Evolutionary conservation across 1,140 invertebrate genomes (phyloP).

Genomic region (Drosophila santomea): DNA sequence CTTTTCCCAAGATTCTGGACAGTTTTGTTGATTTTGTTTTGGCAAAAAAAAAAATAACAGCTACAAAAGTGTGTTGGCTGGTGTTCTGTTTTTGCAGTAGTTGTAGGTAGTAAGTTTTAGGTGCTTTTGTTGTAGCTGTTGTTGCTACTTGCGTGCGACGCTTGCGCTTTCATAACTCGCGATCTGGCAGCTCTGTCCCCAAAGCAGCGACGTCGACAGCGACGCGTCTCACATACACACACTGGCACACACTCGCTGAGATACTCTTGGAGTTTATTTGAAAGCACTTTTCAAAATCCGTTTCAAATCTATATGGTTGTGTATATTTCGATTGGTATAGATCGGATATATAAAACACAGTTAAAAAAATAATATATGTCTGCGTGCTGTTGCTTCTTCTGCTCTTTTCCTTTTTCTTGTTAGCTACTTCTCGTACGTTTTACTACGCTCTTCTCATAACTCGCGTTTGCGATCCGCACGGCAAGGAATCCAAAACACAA

Average conservation of each 20-base stretch:
- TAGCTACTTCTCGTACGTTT: conserved; percentile 25
- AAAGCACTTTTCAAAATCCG: conserved; percentile 11
- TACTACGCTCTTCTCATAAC: conserved; percentile 42
- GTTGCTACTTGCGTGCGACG: conserved; percentile 60
- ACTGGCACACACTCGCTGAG: conserved; percentile 26
- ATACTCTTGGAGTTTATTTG: conserved; percentile 11
- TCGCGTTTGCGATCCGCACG: conserved; percentile 78
- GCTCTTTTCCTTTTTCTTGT: conserved; percentile 7
- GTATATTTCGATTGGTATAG: background rate
- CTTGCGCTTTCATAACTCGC: conserved; percentile 79
- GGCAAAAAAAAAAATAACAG: background rate
- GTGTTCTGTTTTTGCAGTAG: conserved; percentile 6
- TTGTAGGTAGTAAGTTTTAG: conserved; percentile 11
- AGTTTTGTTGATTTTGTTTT: conserved; percentile 1
- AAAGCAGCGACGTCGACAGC: conserved; percentile 23
- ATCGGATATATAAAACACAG: conserved; percentile 21
- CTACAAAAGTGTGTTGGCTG: conserved; percentile 11
- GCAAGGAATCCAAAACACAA: conserved; percentile 84
- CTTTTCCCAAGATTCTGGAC: background rate
- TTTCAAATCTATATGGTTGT: background rate
- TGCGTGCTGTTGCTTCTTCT: conserved; percentile 8
- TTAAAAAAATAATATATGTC: conserved; percentile 17
- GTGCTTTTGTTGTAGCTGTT: conserved; percentile 42
- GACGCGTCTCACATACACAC: conserved; percentile 23
- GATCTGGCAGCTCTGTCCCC: conserved; percentile 71